phyloP scores from a whole-genome alignment of 2,888 invertebrate species.

The Andrena flavipes region DNA sequence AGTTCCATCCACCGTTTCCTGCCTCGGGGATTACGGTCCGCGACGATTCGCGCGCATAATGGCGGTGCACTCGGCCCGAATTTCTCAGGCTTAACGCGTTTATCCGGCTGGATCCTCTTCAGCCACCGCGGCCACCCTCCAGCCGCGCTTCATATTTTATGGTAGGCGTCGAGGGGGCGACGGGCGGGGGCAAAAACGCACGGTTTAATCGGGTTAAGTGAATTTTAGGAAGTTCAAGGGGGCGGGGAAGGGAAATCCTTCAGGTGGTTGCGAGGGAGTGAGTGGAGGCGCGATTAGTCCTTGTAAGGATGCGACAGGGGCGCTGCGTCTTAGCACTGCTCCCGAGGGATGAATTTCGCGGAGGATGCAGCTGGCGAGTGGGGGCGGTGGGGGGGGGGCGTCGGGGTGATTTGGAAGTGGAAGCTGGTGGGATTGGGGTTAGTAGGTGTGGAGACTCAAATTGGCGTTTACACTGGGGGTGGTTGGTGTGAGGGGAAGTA shows the following conservation, averaged over 20 bases:
- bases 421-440: too few species aligned
- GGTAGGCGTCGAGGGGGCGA: conserved; percentile 13
- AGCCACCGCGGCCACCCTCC: not conserved
- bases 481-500: too few species aligned
- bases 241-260: not conserved
- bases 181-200: conserved; percentile 6
- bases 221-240: conserved; percentile 3
- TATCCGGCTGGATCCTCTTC: conserved; percentile 16
- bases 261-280: not conserved
- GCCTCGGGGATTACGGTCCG: conserved; percentile 53
- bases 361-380: not conserved
- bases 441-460: too few species aligned
- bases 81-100: conserved; percentile 35
- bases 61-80: conserved; percentile 20
- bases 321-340: not conserved
- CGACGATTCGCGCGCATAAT: conserved; percentile 42
- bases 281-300: not conserved
- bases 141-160: conserved; percentile 37
- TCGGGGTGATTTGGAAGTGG: too few species aligned
- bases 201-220: conserved; percentile 32
- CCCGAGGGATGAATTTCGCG: not conserved
- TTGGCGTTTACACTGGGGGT: not conserved
- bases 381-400: too few species aligned
- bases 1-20: conserved; percentile 39
- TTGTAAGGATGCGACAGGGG: not conserved